Conservation (phyloP, 2,797 vertebrate species). For the Helarctos malayanus region DNA sequence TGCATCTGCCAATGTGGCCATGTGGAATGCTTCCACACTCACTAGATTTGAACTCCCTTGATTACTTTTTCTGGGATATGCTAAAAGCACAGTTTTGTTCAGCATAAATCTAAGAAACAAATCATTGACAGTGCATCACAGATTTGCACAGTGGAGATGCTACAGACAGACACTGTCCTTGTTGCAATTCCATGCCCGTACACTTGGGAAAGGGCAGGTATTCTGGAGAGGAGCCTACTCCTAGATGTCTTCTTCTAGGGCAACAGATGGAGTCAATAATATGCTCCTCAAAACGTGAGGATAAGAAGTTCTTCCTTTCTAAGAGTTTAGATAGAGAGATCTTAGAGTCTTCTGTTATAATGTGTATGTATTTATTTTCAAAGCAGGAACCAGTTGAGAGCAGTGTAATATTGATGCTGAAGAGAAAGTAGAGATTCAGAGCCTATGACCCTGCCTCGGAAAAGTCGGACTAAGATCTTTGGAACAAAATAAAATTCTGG, state of each 20-base stretch:
- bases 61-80: not conserved
- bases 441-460: not conserved
- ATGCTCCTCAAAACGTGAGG: not conserved
- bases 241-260: not conserved
- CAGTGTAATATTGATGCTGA: not conserved
- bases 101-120: not conserved
- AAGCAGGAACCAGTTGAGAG: not conserved
- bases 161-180: not conserved
- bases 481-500: not conserved
- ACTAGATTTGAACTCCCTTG: not conserved
- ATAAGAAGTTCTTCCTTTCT: not conserved
- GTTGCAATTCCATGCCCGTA: not conserved
- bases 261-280: not conserved
- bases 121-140: not conserved
- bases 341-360: not conserved
- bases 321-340: not conserved
- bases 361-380: not conserved
- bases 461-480: not conserved
- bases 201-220: not conserved
- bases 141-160: not conserved
- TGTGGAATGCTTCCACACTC: not conserved
- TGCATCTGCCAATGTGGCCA: not conserved
- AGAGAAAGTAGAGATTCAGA: conserved; percentile 1
- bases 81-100: not conserved
- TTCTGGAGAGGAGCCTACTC: not conserved